These are phyloP conservation scores for Fregetta grallaria DNA, from an alignment of 2,113 vertebrate genomes.

Conservation along the genomic window DNA sequence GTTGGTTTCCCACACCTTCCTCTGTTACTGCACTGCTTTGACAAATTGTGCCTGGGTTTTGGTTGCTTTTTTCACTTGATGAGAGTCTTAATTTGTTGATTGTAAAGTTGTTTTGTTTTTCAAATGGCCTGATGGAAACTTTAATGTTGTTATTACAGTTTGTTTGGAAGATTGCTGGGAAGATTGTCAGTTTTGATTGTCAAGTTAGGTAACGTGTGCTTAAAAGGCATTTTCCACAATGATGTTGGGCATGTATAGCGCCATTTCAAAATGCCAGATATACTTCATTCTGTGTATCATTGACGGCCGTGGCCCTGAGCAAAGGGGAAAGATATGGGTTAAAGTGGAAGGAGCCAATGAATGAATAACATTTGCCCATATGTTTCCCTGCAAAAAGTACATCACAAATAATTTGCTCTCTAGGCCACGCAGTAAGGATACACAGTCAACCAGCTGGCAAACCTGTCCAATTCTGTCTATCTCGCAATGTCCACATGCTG, in stretches of 20 bases:
- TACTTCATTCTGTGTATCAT: neutral
- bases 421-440: neutral
- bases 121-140: neutral
- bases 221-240: neutral
- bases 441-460: neutral
- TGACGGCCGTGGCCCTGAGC: neutral
- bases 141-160: neutral
- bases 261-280: neutral
- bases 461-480: neutral
- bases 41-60: neutral
- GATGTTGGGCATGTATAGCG: neutral
- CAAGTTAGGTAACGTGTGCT: neutral
- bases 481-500: neutral
- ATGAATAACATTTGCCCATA: fast-evolving
- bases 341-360: neutral
- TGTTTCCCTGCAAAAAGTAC: neutral
- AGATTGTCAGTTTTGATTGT: neutral
- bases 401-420: neutral
- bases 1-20: neutral
- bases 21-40: neutral
- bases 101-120: neutral
- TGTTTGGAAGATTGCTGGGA: neutral
- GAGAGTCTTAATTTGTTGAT: neutral
- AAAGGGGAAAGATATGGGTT: neutral
- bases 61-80: neutral